Evolutionary conservation across 2,113 vertebrate species (phyloP).

Genomic region (Myotis yumanensis): DNA sequence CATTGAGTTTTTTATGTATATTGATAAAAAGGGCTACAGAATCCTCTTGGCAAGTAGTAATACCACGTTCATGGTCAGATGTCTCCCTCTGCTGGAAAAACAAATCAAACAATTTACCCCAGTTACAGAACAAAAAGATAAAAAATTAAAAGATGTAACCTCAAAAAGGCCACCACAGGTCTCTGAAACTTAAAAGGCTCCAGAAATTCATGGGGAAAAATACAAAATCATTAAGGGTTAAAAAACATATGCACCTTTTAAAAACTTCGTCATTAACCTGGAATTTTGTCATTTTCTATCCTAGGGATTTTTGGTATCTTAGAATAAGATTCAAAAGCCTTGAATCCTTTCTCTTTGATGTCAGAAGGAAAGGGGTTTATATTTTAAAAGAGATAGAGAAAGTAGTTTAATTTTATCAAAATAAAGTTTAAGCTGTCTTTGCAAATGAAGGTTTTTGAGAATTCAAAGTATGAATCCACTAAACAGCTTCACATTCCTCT

Average conservation of each 20-base stretch:
- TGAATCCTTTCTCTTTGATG: slow-evolving; percentile 58
- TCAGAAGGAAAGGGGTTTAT: not conserved
- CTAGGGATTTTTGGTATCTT: not conserved
- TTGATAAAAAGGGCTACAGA: slow-evolving; percentile 85
- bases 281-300: slow-evolving; percentile 29
- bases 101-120: not conserved
- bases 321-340: slow-evolving; percentile 60
- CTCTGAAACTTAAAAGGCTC: not conserved
- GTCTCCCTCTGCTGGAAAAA: slow-evolving; percentile 85
- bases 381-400: slow-evolving; percentile 53
- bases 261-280: not conserved
- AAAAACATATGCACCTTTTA: not conserved
- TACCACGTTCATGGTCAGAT: slow-evolving; percentile 75
- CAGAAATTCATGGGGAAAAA: not conserved
- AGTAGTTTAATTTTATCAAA: slow-evolving; percentile 63
- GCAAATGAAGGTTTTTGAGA: slow-evolving; percentile 49
- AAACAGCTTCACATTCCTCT: slow-evolving; percentile 14
- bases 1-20: slow-evolving; percentile 89
- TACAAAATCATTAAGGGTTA: not conserved
- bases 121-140: slow-evolving; percentile 44
- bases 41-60: slow-evolving; percentile 27
- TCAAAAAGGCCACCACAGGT: slow-evolving; percentile 49
- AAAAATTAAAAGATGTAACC: not conserved
- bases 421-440: slow-evolving; percentile 58
- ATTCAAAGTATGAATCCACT: slow-evolving; percentile 27